Evolutionary conservation across 2,113 vertebrate species (phyloP).

Genomic region (Ptilonorhynchus violaceus): DNA sequence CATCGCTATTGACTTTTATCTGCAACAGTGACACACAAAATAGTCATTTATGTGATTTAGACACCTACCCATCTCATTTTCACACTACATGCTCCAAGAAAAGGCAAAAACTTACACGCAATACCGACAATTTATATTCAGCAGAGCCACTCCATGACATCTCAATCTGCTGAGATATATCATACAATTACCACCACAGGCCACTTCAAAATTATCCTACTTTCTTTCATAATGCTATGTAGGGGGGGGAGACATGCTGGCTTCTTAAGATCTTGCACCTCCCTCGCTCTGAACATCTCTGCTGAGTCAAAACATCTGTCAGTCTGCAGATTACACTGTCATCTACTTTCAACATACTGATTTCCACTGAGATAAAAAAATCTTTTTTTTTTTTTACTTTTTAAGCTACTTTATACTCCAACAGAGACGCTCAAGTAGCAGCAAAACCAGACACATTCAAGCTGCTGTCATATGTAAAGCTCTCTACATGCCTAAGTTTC

Average conservation of each 20-base stretch:
- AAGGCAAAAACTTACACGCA: background rate
- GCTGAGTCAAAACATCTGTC: background rate
- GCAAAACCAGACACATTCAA: background rate
- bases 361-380: background rate
- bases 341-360: background rate
- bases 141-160: background rate
- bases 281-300: background rate
- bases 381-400: background rate
- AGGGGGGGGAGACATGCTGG: background rate
- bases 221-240: background rate
- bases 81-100: background rate
- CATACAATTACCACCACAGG: conserved; percentile 27
- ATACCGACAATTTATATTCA: background rate
- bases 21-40: background rate
- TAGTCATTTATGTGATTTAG: background rate
- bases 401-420: background rate
- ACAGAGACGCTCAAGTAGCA: background rate
- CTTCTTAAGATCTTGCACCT: background rate
- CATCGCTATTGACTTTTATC: background rate
- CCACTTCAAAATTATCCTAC: conserved; percentile 44
- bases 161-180: conserved; percentile 38
- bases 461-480: background rate
- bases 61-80: conserved; percentile 25
- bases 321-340: conserved; percentile 5
- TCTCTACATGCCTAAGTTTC: background rate